Evolutionary conservation across 2,797 vertebrate genomes (phyloP).

Genomic region (Gymnoscopelus microlampas): DNA sequence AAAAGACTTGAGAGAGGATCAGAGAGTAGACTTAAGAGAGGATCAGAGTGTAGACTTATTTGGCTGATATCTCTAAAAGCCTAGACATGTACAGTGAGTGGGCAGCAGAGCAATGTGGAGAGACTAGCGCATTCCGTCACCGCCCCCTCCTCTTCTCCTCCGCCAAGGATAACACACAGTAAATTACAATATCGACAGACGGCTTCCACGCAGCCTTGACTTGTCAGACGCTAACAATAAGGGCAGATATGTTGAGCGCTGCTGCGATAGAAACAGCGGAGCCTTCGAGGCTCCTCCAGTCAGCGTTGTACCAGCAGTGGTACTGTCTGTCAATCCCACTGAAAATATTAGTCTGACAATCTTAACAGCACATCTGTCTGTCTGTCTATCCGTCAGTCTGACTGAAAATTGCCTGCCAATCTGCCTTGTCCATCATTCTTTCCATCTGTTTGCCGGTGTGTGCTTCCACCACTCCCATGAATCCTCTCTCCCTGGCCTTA

Average conservation of each 20-base stretch:
- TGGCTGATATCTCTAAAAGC: slow-evolving; percentile 51
- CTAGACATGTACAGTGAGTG: slow-evolving; percentile 3
- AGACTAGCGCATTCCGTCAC: slow-evolving; percentile 31
- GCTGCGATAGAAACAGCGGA: slow-evolving; percentile 29
- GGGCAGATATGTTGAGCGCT: slow-evolving; percentile 13
- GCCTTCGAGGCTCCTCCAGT: slow-evolving; percentile 33
- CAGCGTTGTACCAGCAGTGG: slow-evolving; percentile 29
- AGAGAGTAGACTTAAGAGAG: not conserved
- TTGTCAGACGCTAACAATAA: slow-evolving; percentile 43
- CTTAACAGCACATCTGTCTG: slow-evolving; percentile 9
- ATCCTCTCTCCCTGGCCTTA: slow-evolving; percentile 21
- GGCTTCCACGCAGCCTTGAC: slow-evolving; percentile 11
- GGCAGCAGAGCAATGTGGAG: slow-evolving; percentile 24
- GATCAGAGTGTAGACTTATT: slow-evolving; percentile 61
- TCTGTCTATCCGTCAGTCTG: slow-evolving; percentile 29
- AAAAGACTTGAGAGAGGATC: slow-evolving; percentile 28
- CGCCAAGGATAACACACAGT: slow-evolving; percentile 58
- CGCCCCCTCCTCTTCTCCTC: slow-evolving; percentile 6
- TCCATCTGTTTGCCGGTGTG: slow-evolving; percentile 1
- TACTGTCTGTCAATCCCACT: slow-evolving; percentile 5
- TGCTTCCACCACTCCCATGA: slow-evolving; percentile 23
- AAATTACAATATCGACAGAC: slow-evolving; percentile 48
- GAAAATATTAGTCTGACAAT: too few species aligned
- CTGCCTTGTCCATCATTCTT: slow-evolving; percentile 20
- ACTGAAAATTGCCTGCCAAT: not conserved